Conservation (phyloP, 2,797 vertebrate genomes). For the Sebastes miniatus region DNA sequence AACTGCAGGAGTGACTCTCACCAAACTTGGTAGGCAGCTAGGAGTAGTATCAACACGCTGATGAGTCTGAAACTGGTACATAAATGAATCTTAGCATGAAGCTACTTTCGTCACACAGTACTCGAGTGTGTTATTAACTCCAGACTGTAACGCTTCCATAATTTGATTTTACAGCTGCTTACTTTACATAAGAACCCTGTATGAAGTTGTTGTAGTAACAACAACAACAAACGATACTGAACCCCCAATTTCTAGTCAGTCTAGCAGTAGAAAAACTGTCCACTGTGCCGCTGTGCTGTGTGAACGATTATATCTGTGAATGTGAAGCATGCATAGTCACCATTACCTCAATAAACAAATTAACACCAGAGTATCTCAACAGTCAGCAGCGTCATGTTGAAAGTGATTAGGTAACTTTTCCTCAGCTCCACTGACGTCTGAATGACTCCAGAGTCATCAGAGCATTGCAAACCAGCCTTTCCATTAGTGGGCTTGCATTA, state of each 20-base stretch:
- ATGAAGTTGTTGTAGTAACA: neutral
- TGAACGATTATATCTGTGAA: neutral
- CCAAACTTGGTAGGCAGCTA: neutral
- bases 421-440: constrained; percentile 6
- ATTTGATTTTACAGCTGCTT: neutral
- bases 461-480: constrained; percentile 27
- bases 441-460: constrained; percentile 7
- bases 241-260: neutral
- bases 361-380: constrained; percentile 5
- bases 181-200: neutral
- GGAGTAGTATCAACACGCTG: neutral
- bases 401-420: constrained; percentile 34
- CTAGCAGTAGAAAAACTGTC: neutral
- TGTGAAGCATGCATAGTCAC: neutral
- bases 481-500: constrained; percentile 28
- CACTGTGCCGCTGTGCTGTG: neutral
- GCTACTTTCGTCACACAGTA: neutral
- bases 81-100: neutral
- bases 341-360: constrained; percentile 25
- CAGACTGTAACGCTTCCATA: neutral
- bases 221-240: neutral
- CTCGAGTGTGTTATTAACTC: neutral
- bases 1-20: neutral
- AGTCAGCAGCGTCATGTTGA: neutral
- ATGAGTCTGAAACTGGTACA: neutral